Evolutionary conservation across 2,797 vertebrate species (phyloP).

Genomic region (Lutra lutra): DNA sequence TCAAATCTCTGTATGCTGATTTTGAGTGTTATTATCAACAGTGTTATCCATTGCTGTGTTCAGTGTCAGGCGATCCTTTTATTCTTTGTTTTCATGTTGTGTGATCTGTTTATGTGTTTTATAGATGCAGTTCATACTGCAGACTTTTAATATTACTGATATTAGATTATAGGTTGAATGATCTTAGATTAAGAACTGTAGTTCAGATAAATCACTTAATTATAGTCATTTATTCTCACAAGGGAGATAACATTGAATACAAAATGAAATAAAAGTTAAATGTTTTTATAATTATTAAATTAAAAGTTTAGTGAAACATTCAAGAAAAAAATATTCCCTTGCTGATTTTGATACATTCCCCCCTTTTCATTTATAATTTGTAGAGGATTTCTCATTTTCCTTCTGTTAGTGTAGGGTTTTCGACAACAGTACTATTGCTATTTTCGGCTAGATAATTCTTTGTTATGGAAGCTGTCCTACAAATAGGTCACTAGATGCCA

Average conservation of each 20-base stretch:
- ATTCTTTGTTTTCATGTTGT: neutral
- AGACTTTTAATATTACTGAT: neutral
- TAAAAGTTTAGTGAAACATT: neutral
- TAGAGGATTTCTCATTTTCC: slow-evolving; percentile 30
- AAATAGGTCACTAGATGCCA: neutral
- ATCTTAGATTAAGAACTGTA: neutral
- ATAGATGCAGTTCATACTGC: neutral
- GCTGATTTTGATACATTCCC: neutral
- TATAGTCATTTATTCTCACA: neutral
- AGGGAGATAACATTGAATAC: neutral
- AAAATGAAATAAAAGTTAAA: neutral
- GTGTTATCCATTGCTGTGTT: neutral
- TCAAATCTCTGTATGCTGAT: neutral
- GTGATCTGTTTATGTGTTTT: neutral
- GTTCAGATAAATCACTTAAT: neutral
- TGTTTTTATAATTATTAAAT: neutral
- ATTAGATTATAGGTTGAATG: neutral
- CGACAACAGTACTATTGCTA: neutral
- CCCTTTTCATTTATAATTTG: slow-evolving; percentile 24
- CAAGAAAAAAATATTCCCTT: neutral
- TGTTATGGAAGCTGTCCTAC: neutral
- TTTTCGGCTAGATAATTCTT: slow-evolving; percentile 15
- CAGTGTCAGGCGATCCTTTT: neutral
- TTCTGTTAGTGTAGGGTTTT: neutral
- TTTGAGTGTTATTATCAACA: neutral